phyloP scores from a whole-genome alignment of 2,797 vertebrate species.

The Mus spretus region DNA sequence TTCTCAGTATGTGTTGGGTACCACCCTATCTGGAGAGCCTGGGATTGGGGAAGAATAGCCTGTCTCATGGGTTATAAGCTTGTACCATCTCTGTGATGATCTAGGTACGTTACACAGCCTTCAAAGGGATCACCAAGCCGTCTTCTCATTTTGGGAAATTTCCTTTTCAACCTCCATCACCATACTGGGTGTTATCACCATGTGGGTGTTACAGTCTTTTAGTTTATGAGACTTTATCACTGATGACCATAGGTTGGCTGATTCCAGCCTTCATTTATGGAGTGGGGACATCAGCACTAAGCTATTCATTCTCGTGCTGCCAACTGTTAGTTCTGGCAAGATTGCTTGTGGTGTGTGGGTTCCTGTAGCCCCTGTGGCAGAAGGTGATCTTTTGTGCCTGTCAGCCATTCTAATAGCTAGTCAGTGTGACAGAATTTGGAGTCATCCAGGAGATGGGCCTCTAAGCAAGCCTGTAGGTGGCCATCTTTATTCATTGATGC shows the following conservation, averaged over 20 bases:
- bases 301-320: not conserved
- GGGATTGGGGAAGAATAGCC: not conserved
- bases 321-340: not conserved
- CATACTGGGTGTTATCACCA: not conserved
- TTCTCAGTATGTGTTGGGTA: not conserved
- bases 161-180: not conserved
- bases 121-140: not conserved
- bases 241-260: not conserved
- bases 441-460: not conserved
- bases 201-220: conserved; percentile 22
- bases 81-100: not conserved
- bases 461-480: not conserved
- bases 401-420: not conserved
- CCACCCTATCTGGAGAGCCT: not conserved
- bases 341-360: not conserved
- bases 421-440: not conserved
- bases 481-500: not conserved
- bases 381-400: not conserved
- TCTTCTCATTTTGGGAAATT: not conserved
- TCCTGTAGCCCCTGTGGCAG: not conserved
- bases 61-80: not conserved
- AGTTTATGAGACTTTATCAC: not conserved
- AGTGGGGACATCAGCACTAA: not conserved
- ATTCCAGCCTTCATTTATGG: not conserved
- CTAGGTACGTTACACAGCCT: not conserved